Percentiles rank a stretch among this genome's conserved stretches.
These are phyloP conservation scores for Colletes collaris DNA, from an alignment of 2,888 invertebrate genomes.

Conservation along the genomic window DNA sequence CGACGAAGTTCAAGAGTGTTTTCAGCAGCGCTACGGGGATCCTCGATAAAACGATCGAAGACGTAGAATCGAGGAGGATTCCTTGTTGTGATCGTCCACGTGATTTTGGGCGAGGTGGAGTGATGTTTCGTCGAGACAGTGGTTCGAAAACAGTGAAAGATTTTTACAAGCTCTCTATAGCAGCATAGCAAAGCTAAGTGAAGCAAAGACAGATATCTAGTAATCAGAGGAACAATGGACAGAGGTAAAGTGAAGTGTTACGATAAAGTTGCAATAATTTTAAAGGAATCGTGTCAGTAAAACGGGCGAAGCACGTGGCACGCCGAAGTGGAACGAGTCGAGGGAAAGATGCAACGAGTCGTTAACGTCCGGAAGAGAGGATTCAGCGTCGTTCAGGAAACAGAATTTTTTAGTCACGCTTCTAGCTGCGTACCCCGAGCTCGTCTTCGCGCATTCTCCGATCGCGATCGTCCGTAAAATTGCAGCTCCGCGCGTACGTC, in stretches of 20 bases:
- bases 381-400: constrained; percentile 23
- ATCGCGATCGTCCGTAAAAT: neutral
- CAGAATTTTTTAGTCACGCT: constrained; percentile 30
- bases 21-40: neutral
- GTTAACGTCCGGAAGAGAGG: constrained; percentile 42
- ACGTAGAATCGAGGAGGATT: no score
- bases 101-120: neutral
- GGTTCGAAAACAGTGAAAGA: neutral
- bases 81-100: neutral
- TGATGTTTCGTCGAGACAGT: neutral
- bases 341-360: constrained; percentile 43
- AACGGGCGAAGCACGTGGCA: constrained; percentile 59
- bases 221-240: no score
- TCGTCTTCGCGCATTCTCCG: neutral
- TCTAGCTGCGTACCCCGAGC: neutral
- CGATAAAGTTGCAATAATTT: neutral
- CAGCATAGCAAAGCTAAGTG: no score
- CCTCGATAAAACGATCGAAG: neutral
- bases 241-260: neutral
- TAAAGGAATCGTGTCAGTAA: constrained; percentile 10
- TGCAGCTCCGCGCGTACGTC: neutral
- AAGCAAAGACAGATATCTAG: neutral
- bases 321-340: constrained; percentile 53
- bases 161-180: no score
- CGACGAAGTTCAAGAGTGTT: neutral